Base-by-base conservation (phyloP, 1,140 invertebrate species). In the Palaemon carinicauda region DNA sequence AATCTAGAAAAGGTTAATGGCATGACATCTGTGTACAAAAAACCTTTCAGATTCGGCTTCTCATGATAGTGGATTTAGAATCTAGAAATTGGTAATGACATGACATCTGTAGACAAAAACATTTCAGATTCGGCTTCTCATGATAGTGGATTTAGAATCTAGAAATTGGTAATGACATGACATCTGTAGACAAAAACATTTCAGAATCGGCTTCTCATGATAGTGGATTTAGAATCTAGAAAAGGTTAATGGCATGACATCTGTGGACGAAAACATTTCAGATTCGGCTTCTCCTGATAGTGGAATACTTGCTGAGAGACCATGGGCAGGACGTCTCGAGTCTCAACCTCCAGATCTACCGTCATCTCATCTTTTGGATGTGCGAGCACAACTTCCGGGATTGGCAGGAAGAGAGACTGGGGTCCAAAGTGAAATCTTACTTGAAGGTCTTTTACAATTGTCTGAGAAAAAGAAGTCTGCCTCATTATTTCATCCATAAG, bases 301-400 rank as follows among this genome's bases (percentile, higher is more conserved):
- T 95, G 82, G 95, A 95, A 89, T 94, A 93, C 0, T 95, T 94
- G 89, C 27, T 89, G 50, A 92, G 96, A 51, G 94, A 94, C 89
- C 93, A 93, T 0, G 90, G 88, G 41, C 53, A 21, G 21, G 87
- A 88, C 3, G 53, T 92, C 0, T 90, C 93, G 51, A 91, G 93
- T 29, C 90, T 95, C 0, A 93, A 93, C 24, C 90, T 90, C 0
- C 93, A 94, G 80, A 95, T 96, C 90, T 93, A 96, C n/a, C 93
- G 95, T 80, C 94, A 94, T 79, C 94, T 95, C 90, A 90, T 96
- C 21, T 96, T 95, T 90, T 96, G 95, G 94, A 93, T 96, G 91
- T 95, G 95, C 87, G 95, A 96, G 90, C 89, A 92, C 31, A 93
- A 94, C 87, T 93, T 93, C 33, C 92, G 92, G 3, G 93, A 92